A percentile compares a stretch with the other conserved stretches of the same genome.
Evolutionary conservation across 1,140 invertebrate species (phyloP).

Genomic region (Macrostomum lignano): DNA sequence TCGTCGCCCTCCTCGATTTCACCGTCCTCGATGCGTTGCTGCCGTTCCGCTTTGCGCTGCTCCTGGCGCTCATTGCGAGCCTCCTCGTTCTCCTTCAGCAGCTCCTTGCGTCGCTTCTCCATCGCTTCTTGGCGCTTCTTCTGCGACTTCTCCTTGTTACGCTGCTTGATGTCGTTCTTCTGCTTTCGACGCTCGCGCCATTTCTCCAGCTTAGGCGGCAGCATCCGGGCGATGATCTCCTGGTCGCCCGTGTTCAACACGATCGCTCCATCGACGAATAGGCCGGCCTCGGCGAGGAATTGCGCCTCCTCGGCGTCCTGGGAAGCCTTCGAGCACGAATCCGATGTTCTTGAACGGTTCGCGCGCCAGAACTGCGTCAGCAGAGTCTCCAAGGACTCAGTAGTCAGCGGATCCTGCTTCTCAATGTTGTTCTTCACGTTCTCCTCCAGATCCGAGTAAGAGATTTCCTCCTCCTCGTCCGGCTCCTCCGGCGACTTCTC

Average conservation of each 20-base stretch:
- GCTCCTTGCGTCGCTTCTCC: constrained; percentile 14
- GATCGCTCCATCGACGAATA: constrained; percentile 22
- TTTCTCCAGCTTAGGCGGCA: constrained; percentile 21
- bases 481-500: background rate
- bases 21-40: constrained; percentile 12
- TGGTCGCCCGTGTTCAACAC: constrained; percentile 15
- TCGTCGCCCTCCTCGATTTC: constrained; percentile 13
- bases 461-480: constrained; percentile 1
- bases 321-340: constrained; percentile 27
- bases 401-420: constrained; percentile 14
- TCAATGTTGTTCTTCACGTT: constrained; percentile 16
- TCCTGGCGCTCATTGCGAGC: constrained; percentile 10
- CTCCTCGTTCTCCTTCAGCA: constrained; percentile 13
- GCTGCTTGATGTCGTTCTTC: constrained; percentile 7
- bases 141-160: too few relatives aligned
- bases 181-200: constrained; percentile 21
- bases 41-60: constrained; percentile 9
- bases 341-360: constrained; percentile 25
- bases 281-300: constrained; percentile 18
- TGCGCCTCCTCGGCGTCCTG: constrained; percentile 18
- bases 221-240: constrained; percentile 19
- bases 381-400: constrained; percentile 20
- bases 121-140: constrained; percentile 11
- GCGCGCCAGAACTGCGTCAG: constrained; percentile 20
- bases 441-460: constrained; percentile 3